A percentile compares a stretch with the other conserved stretches of the same genome.
Evolutionary conservation across 1,140 invertebrate species (phyloP).

Genomic region (Aphelenchoides besseyi): DNA sequence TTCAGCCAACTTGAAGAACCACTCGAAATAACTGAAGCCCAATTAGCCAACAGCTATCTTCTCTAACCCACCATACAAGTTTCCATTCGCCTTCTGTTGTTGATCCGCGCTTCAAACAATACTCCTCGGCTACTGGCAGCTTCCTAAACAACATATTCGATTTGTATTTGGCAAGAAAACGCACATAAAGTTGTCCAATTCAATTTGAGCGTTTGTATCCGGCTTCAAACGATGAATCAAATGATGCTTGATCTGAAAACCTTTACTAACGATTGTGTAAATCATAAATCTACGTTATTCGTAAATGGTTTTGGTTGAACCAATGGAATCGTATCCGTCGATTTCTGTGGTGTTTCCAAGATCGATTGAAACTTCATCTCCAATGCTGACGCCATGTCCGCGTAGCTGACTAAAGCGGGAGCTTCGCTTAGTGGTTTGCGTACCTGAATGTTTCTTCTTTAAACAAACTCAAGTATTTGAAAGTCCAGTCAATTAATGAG

Average conservation of each 20-base stretch:
- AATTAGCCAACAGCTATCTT: not conserved
- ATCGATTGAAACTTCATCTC: constrained; percentile 63
- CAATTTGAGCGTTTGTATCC: constrained; percentile 47
- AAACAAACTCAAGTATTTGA: constrained; percentile 23
- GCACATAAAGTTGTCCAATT: constrained; percentile 59
- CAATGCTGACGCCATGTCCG: constrained; percentile 57
- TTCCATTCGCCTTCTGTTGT: constrained; percentile 61
- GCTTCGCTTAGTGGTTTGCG: constrained; percentile 54
- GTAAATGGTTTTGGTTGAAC: constrained; percentile 51
- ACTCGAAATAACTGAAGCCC: constrained; percentile 22
- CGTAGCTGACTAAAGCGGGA: constrained; percentile 45
- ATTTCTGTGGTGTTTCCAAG: constrained; percentile 61
- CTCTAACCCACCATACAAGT: constrained; percentile 45
- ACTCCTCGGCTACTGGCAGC: constrained; percentile 35
- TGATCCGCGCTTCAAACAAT: constrained; percentile 32
- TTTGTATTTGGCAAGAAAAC: constrained; percentile 19
- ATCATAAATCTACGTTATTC: constrained; percentile 3
- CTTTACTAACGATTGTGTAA: not conserved
- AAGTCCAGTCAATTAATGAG: constrained; percentile 8
- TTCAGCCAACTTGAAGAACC: constrained; percentile 62
- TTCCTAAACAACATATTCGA: not conserved
- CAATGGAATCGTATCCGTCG: constrained; percentile 53
- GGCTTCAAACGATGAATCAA: constrained; percentile 55
- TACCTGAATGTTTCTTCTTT: constrained; percentile 28
- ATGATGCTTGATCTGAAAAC: constrained; percentile 55